Base-by-base conservation (phyloP, 2,797 vertebrate genomes). In the Onychomys torridus region DNA sequence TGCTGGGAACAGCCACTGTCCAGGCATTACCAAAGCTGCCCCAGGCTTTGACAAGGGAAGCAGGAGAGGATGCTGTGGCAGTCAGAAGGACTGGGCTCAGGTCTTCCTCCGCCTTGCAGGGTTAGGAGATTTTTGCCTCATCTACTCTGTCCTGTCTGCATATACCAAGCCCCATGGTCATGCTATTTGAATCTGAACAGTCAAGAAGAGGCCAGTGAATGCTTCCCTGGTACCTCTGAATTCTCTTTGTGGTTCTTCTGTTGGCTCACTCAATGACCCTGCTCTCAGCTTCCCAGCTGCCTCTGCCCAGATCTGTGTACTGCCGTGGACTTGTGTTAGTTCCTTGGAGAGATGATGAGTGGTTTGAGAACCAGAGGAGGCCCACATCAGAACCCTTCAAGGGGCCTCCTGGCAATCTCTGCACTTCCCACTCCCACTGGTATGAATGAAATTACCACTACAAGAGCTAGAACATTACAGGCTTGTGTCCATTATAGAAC, bases 1-100 rank as follows among this genome's bases (percentile, higher is more conserved):
- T 25, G 0, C 0, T 17, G 55, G 86, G n/a, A 65, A 52, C 27
- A 19, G 37, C 8, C 7, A 0, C 0, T 7, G 55, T 32, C 61
- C 37, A 46, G 5, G 89, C 3, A 29, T 2, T 34, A 10, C n/a
- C 32, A 16, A 1, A 12, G 46, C 9, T 27, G 5, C 27, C 46
- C 27, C 0, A 2, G 23, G 6, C 16, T 37, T 40, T 21, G 49
- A 12, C 10, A 12, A n/a, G 10, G 17, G 14, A 6, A 2, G 61
- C 5, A 5, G 13, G 37, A n/a, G 25, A 6, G 17, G 14, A 27
- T 0, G 6, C 17, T 1, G 0, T 2, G 17, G 59, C 10, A 63
- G 37, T 71, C 40, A 19, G 46, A 17, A 82, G 19, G 59, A 21
- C 52, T 71, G 46, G 13, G 25, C 17, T 0, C 8, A 3, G 9